Evolutionary conservation across 64 coral and sea anemone species (phyloP).

Genomic region (Porites lutea): DNA sequence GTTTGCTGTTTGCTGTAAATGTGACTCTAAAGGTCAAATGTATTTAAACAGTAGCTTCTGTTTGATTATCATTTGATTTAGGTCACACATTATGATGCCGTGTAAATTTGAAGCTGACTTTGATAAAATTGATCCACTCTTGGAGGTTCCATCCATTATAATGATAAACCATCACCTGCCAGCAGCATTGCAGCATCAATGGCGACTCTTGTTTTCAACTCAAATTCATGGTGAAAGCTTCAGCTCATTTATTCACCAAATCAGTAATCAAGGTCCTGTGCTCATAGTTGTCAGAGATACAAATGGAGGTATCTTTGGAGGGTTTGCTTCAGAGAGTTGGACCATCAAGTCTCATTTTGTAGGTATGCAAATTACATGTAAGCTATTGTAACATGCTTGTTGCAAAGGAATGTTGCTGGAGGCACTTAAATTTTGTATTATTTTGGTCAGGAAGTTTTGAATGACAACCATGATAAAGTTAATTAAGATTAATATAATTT

Average conservation of each 20-base stretch:
- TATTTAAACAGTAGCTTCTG: too few relatives aligned
- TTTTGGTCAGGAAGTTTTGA: too few relatives aligned
- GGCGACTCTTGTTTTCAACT: slow-evolving; percentile 92
- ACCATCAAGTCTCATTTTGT: slow-evolving; percentile 89
- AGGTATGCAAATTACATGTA: slow-evolving; percentile 31
- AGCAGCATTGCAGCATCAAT: slow-evolving; percentile 59
- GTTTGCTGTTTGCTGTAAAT: too few relatives aligned
- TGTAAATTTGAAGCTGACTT: slow-evolving; percentile 87
- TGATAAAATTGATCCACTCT: slow-evolving; percentile 61
- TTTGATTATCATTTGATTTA: neutral
- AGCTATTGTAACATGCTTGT: neutral
- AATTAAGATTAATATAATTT: too few relatives aligned
- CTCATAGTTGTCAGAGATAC: slow-evolving; percentile 65
- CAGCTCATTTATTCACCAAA: slow-evolving; percentile 84
- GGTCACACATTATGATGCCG: slow-evolving; percentile 88
- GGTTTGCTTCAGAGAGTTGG: slow-evolving; percentile 95
- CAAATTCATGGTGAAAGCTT: slow-evolving; percentile 95
- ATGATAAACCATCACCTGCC: slow-evolving; percentile 81
- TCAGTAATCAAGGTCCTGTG: slow-evolving; percentile 86
- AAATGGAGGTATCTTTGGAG: slow-evolving; percentile 87
- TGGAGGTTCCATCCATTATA: slow-evolving; percentile 86
- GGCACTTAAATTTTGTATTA: too few relatives aligned
- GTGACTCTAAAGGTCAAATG: too few relatives aligned
- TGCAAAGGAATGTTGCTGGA: too few relatives aligned
- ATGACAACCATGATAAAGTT: too few relatives aligned